phyloP scores from a whole-genome alignment of 2,113 vertebrate genomes.

The Gobio gobio region DNA sequence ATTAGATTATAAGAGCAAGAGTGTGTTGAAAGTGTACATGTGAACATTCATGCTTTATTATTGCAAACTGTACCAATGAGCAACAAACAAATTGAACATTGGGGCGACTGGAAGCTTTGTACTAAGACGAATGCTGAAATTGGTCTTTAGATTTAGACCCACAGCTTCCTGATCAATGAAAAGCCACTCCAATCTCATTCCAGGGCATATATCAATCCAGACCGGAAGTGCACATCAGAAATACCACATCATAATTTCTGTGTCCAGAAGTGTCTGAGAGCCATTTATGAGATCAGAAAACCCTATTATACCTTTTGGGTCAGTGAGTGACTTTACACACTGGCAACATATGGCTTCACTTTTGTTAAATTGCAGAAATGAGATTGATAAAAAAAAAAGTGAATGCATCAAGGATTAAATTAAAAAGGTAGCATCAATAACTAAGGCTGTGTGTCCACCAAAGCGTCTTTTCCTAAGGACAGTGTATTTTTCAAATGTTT shows the following conservation, averaged over 20 bases:
- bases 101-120: not conserved
- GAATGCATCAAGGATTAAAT: too few species aligned
- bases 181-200: conserved; percentile 42
- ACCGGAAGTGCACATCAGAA: not conserved
- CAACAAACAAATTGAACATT: not conserved
- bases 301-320: not conserved
- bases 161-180: not conserved
- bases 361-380: not conserved
- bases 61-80: not conserved
- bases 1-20: not conserved
- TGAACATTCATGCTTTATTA: not conserved
- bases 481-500: too few species aligned
- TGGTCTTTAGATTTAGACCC: not conserved
- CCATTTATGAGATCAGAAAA: conserved; percentile 35
- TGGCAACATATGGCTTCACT: not conserved
- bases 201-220: conserved; percentile 24
- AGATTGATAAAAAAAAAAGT: too few species aligned
- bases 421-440: too few species aligned
- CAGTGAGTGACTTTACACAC: not conserved
- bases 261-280: not conserved
- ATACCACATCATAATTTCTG: not conserved
- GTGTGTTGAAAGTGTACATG: not conserved
- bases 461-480: too few species aligned
- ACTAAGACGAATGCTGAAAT: not conserved
- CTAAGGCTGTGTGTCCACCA: too few species aligned